Percentiles rank a stretch among this genome's conserved stretches.
Conservation (phyloP, 2,888 invertebrate species). For the Entomobrya multifasciata region DNA sequence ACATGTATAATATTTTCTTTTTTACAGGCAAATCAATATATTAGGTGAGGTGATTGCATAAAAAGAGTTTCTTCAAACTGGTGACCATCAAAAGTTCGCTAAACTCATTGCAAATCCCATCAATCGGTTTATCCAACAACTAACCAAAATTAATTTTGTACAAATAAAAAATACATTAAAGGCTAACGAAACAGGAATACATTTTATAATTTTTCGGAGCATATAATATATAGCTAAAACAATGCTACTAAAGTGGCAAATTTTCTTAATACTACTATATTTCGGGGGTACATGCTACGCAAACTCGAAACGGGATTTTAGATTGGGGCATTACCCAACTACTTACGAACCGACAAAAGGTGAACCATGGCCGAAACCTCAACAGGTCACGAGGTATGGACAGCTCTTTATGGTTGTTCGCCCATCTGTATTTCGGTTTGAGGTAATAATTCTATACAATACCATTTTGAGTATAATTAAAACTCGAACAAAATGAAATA, state of each 20-base stretch:
- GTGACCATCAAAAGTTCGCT: too few relatives aligned
- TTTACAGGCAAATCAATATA: too few relatives aligned
- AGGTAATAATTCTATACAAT: slow-evolving; percentile 79
- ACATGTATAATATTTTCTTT: too few relatives aligned
- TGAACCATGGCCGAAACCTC: slow-evolving; percentile 87
- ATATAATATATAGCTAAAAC: too few relatives aligned
- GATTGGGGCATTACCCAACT: slow-evolving; percentile 1
- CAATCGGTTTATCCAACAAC: neutral
- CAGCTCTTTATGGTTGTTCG: slow-evolving; percentile 82
- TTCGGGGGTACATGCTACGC: slow-evolving; percentile 1
- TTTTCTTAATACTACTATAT: neutral
- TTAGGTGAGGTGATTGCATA: too few relatives aligned
- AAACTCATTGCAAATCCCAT: neutral
- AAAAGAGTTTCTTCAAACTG: too few relatives aligned
- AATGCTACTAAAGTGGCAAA: neutral
- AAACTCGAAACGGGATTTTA: neutral
- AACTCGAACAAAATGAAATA: neutral
- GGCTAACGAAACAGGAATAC: neutral
- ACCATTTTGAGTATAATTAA: neutral
- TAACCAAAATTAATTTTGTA: neutral
- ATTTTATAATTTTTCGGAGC: too few relatives aligned
- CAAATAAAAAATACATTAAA: neutral
- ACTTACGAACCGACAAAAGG: slow-evolving; percentile 83
- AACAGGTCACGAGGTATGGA: slow-evolving; percentile 81
- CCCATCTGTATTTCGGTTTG: slow-evolving; percentile 82